phyloP scores from a whole-genome alignment of 30 jellyfish, hydroid and myxozoan genomes.

The Aurelia sp. region DNA sequence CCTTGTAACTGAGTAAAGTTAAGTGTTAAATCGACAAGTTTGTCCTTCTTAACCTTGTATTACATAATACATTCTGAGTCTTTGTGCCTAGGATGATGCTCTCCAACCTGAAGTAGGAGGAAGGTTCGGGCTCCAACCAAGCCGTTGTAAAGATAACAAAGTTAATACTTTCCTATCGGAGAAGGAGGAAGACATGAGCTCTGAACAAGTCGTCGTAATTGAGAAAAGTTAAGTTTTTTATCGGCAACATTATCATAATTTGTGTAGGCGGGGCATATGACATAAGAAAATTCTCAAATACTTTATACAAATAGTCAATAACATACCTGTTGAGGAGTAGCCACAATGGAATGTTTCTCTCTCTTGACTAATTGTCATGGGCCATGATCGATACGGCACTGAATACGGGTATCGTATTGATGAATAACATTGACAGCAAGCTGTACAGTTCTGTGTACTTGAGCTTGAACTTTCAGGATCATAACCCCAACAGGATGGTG shows the following conservation, averaged over 20 bases:
- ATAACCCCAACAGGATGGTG: conserved; percentile 35
- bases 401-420: conserved; percentile 33
- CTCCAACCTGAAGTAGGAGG: neutral
- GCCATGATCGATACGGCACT: conserved; percentile 49
- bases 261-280: conserved; percentile 5
- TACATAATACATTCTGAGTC: too few relatives aligned
- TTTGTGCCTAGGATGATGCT: neutral
- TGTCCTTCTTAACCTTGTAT: too few relatives aligned
- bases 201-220: neutral
- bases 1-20: too few relatives aligned
- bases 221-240: neutral
- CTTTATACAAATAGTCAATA: neutral
- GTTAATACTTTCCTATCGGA: too few relatives aligned
- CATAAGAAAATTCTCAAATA: neutral
- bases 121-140: neutral
- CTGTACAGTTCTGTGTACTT: conserved; percentile 12
- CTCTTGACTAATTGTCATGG: conserved; percentile 20
- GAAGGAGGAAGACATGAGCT: neutral
- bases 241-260: neutral
- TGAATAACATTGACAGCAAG: conserved; percentile 53
- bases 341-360: conserved; percentile 57
- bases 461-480: neutral
- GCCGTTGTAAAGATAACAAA: neutral
- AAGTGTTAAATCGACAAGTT: too few relatives aligned
- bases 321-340: conserved; percentile 38